Conservation (phyloP, 2,888 invertebrate genomes). For the Tenthredo amoena region DNA sequence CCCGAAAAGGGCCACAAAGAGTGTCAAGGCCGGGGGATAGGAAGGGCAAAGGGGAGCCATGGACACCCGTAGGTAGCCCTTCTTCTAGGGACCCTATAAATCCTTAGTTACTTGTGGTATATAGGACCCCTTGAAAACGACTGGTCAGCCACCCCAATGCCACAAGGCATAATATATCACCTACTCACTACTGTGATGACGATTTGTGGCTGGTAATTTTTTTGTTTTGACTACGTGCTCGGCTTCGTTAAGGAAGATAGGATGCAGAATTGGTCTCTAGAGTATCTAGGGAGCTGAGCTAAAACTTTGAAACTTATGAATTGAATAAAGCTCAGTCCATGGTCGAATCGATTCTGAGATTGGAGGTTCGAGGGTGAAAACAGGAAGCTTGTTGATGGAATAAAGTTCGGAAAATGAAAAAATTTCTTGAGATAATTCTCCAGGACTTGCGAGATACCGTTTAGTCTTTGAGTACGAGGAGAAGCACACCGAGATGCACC, state of each 20-base stretch:
- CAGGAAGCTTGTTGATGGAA: neutral
- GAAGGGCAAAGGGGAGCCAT: slow-evolving; percentile 9
- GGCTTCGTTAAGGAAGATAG: neutral
- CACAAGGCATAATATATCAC: slow-evolving; percentile 39
- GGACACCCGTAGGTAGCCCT: slow-evolving; percentile 25
- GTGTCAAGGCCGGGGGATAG: slow-evolving; percentile 1
- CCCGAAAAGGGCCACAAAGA: slow-evolving; percentile 8
- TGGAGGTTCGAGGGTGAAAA: neutral
- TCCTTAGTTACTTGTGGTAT: slow-evolving; percentile 40
- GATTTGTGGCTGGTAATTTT: slow-evolving; percentile 33
- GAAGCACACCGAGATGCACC: neutral
- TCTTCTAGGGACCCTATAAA: slow-evolving; percentile 44
- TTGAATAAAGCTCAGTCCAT: neutral
- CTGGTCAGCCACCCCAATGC: slow-evolving; percentile 27
- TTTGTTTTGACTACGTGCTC: slow-evolving; percentile 32
- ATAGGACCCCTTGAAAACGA: slow-evolving; percentile 30
- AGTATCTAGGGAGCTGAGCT: neutral
- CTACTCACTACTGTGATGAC: slow-evolving; percentile 22
- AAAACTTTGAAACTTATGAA: neutral
- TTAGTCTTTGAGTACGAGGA: neutral
- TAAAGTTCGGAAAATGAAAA: neutral
- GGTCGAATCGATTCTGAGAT: neutral
- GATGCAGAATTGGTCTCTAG: neutral
- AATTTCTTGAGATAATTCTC: neutral
- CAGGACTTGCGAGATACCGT: neutral